Conservation (phyloP, 1,140 invertebrate genomes). For the Bacillus rossius region DNA sequence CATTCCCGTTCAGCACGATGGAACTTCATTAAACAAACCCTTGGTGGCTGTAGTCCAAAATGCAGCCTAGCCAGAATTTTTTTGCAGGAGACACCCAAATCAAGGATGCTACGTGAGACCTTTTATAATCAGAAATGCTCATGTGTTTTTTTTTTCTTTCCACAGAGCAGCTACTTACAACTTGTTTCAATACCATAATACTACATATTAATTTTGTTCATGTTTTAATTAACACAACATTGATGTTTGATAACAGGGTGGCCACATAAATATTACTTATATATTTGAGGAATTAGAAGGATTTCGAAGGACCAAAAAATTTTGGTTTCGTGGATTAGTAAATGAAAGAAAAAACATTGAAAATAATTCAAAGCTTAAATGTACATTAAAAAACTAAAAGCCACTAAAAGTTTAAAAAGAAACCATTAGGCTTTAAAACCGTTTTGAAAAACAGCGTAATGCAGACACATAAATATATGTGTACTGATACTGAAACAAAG, state of each 20-base stretch:
- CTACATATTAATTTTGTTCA: neutral
- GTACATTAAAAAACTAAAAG: neutral
- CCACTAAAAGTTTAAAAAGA: neutral
- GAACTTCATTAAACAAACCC: no score
- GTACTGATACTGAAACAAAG: no score
- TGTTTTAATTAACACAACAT: neutral
- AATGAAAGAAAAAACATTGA: neutral
- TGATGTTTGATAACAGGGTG: neutral
- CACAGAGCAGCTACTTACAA: no score
- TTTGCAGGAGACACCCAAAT: no score
- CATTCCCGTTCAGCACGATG: no score
- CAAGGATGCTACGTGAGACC: no score
- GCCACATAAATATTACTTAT: neutral
- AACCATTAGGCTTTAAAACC: neutral
- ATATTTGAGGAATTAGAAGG: neutral
- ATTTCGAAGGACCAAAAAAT: neutral
- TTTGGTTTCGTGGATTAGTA: no score
- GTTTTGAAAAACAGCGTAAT: neutral
- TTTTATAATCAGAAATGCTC: no score
- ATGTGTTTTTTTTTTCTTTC: no score
- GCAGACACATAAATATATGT: neutral
- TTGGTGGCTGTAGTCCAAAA: no score
- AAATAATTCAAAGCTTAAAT: no score
- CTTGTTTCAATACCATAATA: neutral
- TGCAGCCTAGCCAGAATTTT: no score